A percentile compares a stretch with the other conserved stretches of the same genome.
Conservation (phyloP, 2,888 invertebrate genomes). For the Tenthredo distinguenda region DNA sequence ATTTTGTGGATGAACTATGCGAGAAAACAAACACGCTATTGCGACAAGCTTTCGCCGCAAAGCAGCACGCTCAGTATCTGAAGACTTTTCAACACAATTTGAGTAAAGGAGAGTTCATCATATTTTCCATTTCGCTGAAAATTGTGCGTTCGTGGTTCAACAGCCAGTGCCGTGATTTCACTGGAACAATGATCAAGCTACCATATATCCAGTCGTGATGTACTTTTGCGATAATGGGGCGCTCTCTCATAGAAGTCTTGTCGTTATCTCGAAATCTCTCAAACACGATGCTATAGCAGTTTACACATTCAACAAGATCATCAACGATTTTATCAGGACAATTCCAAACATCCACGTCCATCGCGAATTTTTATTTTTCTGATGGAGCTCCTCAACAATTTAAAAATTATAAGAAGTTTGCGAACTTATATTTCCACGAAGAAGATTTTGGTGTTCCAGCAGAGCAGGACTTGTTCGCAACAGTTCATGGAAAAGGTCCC, state of each 20-base stretch:
- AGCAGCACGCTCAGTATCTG: neutral
- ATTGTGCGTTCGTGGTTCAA: too few relatives aligned
- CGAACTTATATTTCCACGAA: neutral
- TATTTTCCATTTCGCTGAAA: neutral
- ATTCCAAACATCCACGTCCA: neutral
- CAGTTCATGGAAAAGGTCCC: neutral
- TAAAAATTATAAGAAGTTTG: constrained; percentile 17
- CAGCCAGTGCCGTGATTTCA: too few relatives aligned
- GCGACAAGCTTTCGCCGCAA: neutral
- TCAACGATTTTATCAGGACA: constrained; percentile 40
- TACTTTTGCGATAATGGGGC: constrained; percentile 57
- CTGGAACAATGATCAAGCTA: constrained; percentile 56
- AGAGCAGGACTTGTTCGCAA: constrained; percentile 9
- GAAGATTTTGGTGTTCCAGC: neutral
- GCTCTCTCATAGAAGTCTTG: constrained; percentile 57
- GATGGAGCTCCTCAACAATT: constrained; percentile 29
- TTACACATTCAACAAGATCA: constrained; percentile 49
- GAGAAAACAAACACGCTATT: neutral
- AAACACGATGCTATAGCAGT: constrained; percentile 60
- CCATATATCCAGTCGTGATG: constrained; percentile 54
- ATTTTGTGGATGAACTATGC: neutral
- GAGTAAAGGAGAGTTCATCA: neutral
- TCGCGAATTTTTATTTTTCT: neutral
- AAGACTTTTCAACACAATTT: neutral
- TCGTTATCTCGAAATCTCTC: constrained; percentile 59